Evolutionary conservation across 2,888 invertebrate genomes (phyloP).

Genomic region (Junonia oenone): DNA sequence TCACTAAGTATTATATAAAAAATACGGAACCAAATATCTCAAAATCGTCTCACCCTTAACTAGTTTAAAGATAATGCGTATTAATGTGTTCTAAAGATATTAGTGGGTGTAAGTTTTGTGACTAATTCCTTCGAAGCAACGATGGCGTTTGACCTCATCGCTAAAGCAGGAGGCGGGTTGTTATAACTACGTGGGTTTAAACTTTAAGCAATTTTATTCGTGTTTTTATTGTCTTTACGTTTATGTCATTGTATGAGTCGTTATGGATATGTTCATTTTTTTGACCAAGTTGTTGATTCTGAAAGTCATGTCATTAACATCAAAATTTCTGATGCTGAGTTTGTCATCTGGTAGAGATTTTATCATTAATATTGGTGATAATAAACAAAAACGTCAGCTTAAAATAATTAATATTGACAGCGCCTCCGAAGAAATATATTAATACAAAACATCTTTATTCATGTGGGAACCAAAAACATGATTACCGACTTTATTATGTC

Average conservation of each 20-base stretch:
- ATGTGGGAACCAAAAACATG: too few relatives aligned
- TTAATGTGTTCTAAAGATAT: slow-evolving; percentile 23
- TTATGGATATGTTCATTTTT: neutral
- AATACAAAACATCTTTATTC: too few relatives aligned
- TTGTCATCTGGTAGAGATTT: too few relatives aligned
- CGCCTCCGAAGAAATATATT: too few relatives aligned
- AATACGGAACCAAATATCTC: neutral
- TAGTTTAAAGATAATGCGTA: slow-evolving; percentile 15
- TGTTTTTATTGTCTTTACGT: neutral
- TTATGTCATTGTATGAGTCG: neutral
- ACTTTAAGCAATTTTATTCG: neutral
- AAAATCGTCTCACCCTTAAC: neutral
- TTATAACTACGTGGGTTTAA: neutral
- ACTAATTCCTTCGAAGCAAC: slow-evolving; percentile 4
- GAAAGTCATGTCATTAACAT: too few relatives aligned
- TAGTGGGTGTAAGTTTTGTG: slow-evolving; percentile 14
- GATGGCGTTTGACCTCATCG: neutral
- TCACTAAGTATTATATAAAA: neutral
- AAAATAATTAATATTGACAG: too few relatives aligned
- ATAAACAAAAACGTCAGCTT: too few relatives aligned
- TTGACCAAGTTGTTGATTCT: too few relatives aligned
- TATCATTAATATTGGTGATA: too few relatives aligned
- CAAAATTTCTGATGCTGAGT: too few relatives aligned
- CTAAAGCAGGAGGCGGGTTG: neutral
- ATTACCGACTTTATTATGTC: too few relatives aligned